A percentile compares a stretch with the other conserved stretches of the same genome.
Evolutionary conservation across 2,888 invertebrate species (phyloP).

Genomic region (Dicranocentrus wangi): DNA sequence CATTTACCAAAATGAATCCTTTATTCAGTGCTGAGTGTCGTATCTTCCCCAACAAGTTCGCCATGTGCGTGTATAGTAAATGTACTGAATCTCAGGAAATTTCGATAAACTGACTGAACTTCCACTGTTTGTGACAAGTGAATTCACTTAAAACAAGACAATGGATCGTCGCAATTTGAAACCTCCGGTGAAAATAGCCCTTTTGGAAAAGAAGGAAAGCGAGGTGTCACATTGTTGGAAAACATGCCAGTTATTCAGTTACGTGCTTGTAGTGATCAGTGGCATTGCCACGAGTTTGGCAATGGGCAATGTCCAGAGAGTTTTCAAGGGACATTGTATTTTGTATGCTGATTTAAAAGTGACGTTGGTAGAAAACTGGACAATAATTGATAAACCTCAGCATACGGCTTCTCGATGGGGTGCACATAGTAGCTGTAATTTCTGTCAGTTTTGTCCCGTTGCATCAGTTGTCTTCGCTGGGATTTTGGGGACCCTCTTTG

Average conservation of each 20-base stretch:
- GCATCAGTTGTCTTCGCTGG: conserved; percentile 71
- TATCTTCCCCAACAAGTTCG: no score
- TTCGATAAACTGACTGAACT: no score
- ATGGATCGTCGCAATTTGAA: conserved; percentile 67
- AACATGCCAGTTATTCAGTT: conserved; percentile 70
- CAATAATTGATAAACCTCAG: conserved; percentile 52
- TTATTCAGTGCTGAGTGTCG: no score
- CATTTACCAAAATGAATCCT: no score
- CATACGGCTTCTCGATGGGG: conserved; percentile 66
- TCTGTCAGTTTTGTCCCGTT: conserved; percentile 70
- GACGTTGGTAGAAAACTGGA: conserved; percentile 55
- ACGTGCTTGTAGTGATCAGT: conserved; percentile 69
- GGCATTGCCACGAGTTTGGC: conserved; percentile 71
- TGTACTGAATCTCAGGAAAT: no score
- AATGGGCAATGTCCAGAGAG: conserved; percentile 67
- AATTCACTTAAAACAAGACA: no score
- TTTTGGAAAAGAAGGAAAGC: conserved; percentile 70
- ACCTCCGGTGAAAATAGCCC: conserved; percentile 70
- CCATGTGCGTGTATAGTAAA: no score
- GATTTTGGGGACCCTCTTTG: conserved; percentile 68
- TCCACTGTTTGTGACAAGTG: no score
- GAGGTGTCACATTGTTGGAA: conserved; percentile 72
- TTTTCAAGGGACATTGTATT: conserved; percentile 70
- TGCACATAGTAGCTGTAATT: conserved; percentile 64
- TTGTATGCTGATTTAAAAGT: conserved; percentile 69